These are phyloP conservation scores for Catostomus latipinnis DNA, from an alignment of 2,797 vertebrate genomes.

Conservation along the genomic window DNA sequence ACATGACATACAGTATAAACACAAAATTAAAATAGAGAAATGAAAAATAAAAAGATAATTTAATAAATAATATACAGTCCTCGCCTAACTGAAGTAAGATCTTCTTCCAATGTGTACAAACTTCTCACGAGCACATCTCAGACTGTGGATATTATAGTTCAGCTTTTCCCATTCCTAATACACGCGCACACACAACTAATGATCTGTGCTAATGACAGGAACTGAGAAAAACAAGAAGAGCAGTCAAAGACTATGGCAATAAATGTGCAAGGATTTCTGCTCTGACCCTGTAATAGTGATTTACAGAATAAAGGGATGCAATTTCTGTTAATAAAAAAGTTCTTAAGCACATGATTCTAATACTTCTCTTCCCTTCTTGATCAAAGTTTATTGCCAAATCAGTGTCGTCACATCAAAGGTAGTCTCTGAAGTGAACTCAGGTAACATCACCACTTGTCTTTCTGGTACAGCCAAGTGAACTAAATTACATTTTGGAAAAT, in stretches of 20 bases:
- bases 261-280: neutral
- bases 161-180: conserved; percentile 92
- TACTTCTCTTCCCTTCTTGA: no score
- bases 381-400: neutral
- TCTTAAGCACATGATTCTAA: no score
- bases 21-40: neutral
- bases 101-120: conserved; percentile 86
- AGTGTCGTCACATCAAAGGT: neutral
- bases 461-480: neutral
- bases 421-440: neutral
- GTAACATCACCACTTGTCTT: neutral
- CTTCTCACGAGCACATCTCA: conserved; percentile 83
- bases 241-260: neutral
- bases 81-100: conserved; percentile 90
- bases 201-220: neutral
- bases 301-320: neutral
- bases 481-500: conserved; percentile 36
- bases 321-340: no score
- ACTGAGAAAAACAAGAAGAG: neutral
- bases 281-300: neutral
- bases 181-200: conserved; percentile 17
- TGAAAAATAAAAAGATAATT: neutral
- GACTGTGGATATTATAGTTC: conserved; percentile 89
- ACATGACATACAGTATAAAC: no score
- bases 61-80: conserved; percentile 12